Conservation (phyloP, 2,797 vertebrate species). For the Lepilemur septentrionalis region DNA sequence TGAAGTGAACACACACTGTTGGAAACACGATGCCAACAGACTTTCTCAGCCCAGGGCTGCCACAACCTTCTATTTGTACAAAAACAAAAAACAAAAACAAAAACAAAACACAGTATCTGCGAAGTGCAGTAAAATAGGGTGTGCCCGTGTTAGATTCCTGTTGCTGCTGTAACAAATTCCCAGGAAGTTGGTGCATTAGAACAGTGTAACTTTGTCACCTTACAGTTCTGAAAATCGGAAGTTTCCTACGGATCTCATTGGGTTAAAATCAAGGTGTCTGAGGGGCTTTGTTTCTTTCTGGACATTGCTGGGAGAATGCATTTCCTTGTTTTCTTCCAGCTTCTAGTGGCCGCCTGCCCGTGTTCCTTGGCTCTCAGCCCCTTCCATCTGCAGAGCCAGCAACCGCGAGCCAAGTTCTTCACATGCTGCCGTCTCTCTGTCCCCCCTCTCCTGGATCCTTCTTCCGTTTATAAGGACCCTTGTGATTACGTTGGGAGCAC, state of each 20-base stretch:
- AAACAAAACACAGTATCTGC: neutral
- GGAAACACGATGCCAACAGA: too few species aligned
- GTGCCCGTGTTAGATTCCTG: neutral
- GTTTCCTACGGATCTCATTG: neutral
- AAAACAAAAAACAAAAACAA: too few species aligned
- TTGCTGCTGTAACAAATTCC: neutral
- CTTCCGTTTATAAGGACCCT: neutral
- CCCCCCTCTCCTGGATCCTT: neutral
- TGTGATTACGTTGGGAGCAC: neutral
- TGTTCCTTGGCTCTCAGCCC: neutral
- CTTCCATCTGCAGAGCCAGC: neutral
- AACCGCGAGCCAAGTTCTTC: rapidly evolving
- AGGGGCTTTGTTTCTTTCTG: neutral
- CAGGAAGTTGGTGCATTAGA: neutral
- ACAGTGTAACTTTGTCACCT: neutral
- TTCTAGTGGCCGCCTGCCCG: neutral
- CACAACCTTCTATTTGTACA: neutral
- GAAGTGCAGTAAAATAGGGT: neutral
- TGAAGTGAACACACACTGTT: neutral
- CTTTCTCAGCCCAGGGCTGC: neutral
- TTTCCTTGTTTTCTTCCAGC: neutral
- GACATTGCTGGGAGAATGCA: neutral
- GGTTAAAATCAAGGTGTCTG: neutral
- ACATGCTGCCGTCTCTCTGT: neutral
- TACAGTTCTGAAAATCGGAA: neutral